Base-by-base conservation (phyloP, 1,140 invertebrate species). In the Bombus sibiricus region DNA sequence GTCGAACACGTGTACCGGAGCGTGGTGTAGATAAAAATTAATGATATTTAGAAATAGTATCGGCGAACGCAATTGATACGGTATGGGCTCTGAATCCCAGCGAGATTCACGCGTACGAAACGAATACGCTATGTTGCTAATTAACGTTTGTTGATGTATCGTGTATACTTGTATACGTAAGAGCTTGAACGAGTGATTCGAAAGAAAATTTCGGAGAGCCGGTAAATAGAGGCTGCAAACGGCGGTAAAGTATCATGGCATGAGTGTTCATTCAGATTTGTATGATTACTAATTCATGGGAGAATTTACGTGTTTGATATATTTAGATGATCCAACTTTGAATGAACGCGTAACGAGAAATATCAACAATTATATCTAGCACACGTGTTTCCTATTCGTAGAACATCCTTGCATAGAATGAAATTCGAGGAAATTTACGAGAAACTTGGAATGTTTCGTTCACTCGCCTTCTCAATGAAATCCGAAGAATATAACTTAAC, bases 11-110 rank as follows among this genome's bases (percentile, higher is more conserved):
- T 74, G 69, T 74, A 73, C 8, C 64, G 12, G 6, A 39, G 39
- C 74, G 34, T 28, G 53, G 13, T n/a, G 74, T 18, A 13, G 57
- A 77, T 64, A 78, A 78, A 78, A 78, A 78, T 78, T n/a, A 18
- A 43, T 8, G 75, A 64, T 78, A 78, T 32, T 64, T 78, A 43
- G 75, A 78, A 64, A 78, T 64, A 78, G 75, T 41, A 57, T 41
- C 34, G 6, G 12, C 34, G 10, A 59, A 37, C 12, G 34, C 6
- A 1, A 15, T 43, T 32, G 71, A 68, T 32, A 32, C 1, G 13
- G 32, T 15, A 34, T 2, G 8, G 8, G 3, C 28, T 47, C 0
- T 73, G n/a, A 73, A 74, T 53, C 5, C 6, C 15, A 9, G 37
- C 10, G 32, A 28, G 69, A 13, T 41, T 4, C 32, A 2, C 22